Evolutionary conservation across 2,797 vertebrate species (phyloP).

Genomic region (Amniataba percoides): DNA sequence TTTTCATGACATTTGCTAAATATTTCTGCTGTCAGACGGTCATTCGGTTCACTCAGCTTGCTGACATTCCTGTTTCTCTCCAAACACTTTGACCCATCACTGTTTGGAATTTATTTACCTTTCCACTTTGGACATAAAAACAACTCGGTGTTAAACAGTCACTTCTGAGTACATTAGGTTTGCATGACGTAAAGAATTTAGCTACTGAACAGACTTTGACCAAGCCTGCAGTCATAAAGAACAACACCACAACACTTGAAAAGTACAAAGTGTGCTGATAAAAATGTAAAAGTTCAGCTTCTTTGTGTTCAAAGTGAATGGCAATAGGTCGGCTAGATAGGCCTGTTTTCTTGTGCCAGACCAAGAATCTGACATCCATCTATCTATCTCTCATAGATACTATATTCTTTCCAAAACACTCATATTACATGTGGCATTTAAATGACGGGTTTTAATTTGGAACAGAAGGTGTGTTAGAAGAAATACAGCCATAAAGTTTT

Average conservation of each 20-base stretch:
- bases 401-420: slow-evolving; percentile 19
- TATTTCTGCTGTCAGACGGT: not conserved
- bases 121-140: slow-evolving; percentile 15
- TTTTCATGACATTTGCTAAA: not conserved
- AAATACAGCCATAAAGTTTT: not conserved
- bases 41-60: not conserved
- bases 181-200: slow-evolving; percentile 5
- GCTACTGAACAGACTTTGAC: slow-evolving; percentile 39
- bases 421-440: slow-evolving; percentile 9
- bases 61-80: not conserved
- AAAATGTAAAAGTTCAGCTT: not conserved
- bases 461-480: not conserved
- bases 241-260: not conserved
- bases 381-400: not conserved
- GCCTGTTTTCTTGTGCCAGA: not conserved
- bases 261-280: slow-evolving; percentile 5
- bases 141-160: not conserved
- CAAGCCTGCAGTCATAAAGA: not conserved
- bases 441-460: slow-evolving; percentile 17
- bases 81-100: slow-evolving; percentile 7
- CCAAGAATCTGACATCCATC: not conserved
- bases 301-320: not conserved
- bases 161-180: slow-evolving; percentile 1
- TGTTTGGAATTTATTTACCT: slow-evolving; percentile 5
- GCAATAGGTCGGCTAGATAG: not conserved